Evolutionary conservation across 2,113 vertebrate genomes (phyloP).

Genomic region (Mobula birostris): DNA sequence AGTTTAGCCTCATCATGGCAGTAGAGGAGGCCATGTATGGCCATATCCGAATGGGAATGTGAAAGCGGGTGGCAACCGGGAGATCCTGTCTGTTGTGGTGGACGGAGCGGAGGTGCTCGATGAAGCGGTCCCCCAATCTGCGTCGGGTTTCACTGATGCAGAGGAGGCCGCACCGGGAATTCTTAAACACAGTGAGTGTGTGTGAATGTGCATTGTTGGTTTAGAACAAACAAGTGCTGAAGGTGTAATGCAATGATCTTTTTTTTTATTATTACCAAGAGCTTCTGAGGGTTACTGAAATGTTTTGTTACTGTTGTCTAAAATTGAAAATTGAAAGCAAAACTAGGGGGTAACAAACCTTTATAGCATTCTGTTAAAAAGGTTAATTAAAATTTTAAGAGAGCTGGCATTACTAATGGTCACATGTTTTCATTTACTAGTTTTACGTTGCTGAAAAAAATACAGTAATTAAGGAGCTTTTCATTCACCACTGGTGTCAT

Average conservation of each 20-base stretch:
- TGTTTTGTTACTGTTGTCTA: neutral
- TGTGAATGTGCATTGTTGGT: no score
- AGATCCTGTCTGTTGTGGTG: no score
- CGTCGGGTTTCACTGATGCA: no score
- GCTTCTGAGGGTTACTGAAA: neutral
- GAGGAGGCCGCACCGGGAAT: no score
- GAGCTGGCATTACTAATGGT: neutral
- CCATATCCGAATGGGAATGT: no score
- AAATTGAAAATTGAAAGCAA: neutral
- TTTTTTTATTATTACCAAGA: neutral
- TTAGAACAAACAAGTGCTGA: neutral
- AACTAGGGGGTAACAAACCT: neutral
- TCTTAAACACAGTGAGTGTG: neutral
- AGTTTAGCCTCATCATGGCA: no score
- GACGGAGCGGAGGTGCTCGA: no score
- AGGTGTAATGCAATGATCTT: neutral
- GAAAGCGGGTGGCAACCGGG: no score
- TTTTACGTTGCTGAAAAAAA: neutral
- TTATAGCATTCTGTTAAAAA: neutral
- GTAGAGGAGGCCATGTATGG: no score
- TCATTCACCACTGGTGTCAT: neutral
- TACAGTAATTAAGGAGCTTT: constrained; percentile 9
- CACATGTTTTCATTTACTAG: neutral
- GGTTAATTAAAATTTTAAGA: neutral
- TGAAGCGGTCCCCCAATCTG: no score